A percentile compares a stretch with the other conserved stretches of the same genome.
phyloP scores from a whole-genome alignment of 2,113 vertebrate species.

The Myotis davidii region DNA sequence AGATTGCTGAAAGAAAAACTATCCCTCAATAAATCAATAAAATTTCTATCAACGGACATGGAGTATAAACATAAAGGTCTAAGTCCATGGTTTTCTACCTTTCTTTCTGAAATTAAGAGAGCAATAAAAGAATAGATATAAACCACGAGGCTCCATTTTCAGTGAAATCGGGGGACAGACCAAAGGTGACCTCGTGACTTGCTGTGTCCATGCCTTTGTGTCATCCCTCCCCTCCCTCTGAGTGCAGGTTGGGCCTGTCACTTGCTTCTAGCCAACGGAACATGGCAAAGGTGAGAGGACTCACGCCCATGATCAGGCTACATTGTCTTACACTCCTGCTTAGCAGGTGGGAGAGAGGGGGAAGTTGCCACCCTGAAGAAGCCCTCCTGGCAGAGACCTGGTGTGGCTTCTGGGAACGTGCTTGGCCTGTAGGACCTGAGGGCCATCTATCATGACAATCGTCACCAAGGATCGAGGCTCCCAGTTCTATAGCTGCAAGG shows the following conservation, averaged over 20 bases:
- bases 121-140: background rate
- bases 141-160: background rate
- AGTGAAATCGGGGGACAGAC: background rate
- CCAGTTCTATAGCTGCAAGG: background rate
- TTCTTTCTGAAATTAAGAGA: background rate
- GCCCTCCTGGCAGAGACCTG: background rate
- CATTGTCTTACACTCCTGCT: background rate
- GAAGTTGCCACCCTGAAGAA: background rate
- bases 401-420: background rate
- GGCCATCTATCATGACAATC: background rate
- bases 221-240: too few species aligned
- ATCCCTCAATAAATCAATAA: background rate
- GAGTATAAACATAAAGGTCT: background rate
- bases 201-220: background rate
- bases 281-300: background rate
- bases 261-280: background rate
- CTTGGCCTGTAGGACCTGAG: background rate
- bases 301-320: background rate
- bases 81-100: background rate
- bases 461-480: too few species aligned
- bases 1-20: background rate
- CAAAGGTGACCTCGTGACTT: background rate
- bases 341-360: background rate
- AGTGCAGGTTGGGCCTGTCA: background rate
- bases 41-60: background rate